Evolutionary conservation across 1,140 invertebrate species (phyloP).

Genomic region (Lanistes nyassanus): DNA sequence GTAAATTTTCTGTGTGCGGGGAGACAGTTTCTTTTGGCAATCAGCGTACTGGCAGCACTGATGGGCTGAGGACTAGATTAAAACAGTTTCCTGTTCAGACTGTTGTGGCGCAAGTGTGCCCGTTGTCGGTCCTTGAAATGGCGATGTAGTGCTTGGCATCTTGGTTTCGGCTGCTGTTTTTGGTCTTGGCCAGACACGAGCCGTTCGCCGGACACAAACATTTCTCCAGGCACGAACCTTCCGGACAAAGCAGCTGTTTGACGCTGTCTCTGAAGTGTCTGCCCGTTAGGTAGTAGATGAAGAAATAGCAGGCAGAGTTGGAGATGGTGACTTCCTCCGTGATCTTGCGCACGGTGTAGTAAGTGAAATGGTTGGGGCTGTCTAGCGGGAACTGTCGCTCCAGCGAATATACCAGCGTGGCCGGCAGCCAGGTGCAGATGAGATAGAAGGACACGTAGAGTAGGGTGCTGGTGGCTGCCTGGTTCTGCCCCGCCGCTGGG

Average conservation of each 20-base stretch:
- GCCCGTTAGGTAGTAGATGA: slow-evolving; percentile 63
- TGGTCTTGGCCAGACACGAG: not conserved
- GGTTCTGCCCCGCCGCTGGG: slow-evolving; percentile 27
- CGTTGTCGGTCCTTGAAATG: slow-evolving; percentile 13
- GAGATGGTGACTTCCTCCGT: slow-evolving; percentile 62
- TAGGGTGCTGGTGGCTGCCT: slow-evolving; percentile 60
- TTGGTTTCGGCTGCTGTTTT: slow-evolving; percentile 6
- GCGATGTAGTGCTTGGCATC: slow-evolving; percentile 27
- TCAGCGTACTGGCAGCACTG: too few relatives aligned
- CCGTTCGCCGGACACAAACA: not conserved
- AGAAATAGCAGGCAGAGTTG: slow-evolving; percentile 64
- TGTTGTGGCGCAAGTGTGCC: slow-evolving; percentile 14
- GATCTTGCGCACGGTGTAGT: slow-evolving; percentile 52
- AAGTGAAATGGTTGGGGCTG: slow-evolving; percentile 48
- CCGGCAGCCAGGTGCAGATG: slow-evolving; percentile 61
- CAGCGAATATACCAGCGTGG: slow-evolving; percentile 59
- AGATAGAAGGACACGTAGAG: slow-evolving; percentile 64
- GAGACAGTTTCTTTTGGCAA: too few relatives aligned
- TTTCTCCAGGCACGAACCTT: slow-evolving; percentile 3
- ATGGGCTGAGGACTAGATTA: too few relatives aligned
- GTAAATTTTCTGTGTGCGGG: too few relatives aligned
- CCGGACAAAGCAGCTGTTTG: slow-evolving; percentile 40
- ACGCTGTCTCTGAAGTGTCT: slow-evolving; percentile 56
- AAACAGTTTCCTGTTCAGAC: not conserved
- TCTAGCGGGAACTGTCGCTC: slow-evolving; percentile 43